phyloP scores from a whole-genome alignment of 2,888 invertebrate genomes.

The Epistrophe eligans region DNA sequence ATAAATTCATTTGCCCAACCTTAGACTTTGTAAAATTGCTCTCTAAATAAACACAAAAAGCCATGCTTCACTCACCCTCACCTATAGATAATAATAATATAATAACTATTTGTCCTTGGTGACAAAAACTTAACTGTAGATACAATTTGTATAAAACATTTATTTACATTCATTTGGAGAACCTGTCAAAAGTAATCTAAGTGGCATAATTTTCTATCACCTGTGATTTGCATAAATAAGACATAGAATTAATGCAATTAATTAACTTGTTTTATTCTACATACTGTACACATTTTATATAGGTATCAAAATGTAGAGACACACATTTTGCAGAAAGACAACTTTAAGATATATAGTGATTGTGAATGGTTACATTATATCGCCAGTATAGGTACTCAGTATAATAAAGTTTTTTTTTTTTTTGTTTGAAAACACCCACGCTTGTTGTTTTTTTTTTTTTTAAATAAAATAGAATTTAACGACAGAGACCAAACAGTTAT shows the following conservation, averaged over 20 bases:
- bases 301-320: neutral
- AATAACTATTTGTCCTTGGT: conserved; percentile 49
- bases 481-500: conserved; percentile 39
- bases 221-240: conserved; percentile 67
- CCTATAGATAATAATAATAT: neutral
- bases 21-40: conserved; percentile 8
- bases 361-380: conserved; percentile 19
- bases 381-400: too few relatives aligned
- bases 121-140: neutral
- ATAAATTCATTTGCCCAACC: conserved; percentile 32
- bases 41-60: conserved; percentile 2
- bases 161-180: conserved; percentile 44
- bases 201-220: conserved; percentile 62
- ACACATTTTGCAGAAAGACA: neutral
- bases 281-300: neutral
- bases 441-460: neutral
- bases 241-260: conserved; percentile 72
- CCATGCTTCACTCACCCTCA: conserved; percentile 15
- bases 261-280: conserved; percentile 57
- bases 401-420: neutral
- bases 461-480: conserved; percentile 10
- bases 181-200: conserved; percentile 67
- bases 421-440: conserved; percentile 39
- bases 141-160: conserved; percentile 27
- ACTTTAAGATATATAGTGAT: neutral